Conservation (phyloP, 2,888 invertebrate genomes). For the Callyntrura sp. region DNA sequence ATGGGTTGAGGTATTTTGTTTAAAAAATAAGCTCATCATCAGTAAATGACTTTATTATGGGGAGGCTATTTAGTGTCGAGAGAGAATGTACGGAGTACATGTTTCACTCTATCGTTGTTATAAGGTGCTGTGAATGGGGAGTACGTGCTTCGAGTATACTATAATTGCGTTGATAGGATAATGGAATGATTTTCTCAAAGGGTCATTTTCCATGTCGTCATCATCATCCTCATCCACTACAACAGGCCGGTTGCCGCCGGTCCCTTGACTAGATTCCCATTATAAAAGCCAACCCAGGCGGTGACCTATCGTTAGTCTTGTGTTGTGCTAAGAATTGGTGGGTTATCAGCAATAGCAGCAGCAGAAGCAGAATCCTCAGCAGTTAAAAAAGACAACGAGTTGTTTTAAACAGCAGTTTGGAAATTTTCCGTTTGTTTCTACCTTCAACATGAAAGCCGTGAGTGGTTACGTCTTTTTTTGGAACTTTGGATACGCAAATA, state of each 20-base stretch:
- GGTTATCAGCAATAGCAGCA: constrained; percentile 27
- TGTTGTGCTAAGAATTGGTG: constrained; percentile 28
- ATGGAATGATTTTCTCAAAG: no score
- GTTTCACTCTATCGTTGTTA: no score
- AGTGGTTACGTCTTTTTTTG: constrained; percentile 47
- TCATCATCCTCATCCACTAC: constrained; percentile 20
- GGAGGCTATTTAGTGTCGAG: no score
- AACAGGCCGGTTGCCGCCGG: constrained; percentile 15
- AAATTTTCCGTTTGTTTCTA: no score
- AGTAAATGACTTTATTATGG: no score
- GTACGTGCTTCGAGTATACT: no score
- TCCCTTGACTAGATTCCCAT: constrained; percentile 52
- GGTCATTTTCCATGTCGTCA: constrained; percentile 70
- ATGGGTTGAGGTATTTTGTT: not conserved
- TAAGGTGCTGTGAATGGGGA: no score
- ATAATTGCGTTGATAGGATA: no score
- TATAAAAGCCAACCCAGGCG: constrained; percentile 54
- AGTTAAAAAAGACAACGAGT: no score
- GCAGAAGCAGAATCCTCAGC: not conserved
- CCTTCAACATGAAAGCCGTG: constrained; percentile 71
- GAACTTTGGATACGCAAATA: not conserved
- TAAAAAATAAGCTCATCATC: no score
- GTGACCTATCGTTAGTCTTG: constrained; percentile 36
- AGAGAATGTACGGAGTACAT: no score
- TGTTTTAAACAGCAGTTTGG: no score